Evolutionary conservation across 1,140 invertebrate species (phyloP), one percentile per base, ranked within the genome.

Genomic region (Anthonomus grandis): DNA sequence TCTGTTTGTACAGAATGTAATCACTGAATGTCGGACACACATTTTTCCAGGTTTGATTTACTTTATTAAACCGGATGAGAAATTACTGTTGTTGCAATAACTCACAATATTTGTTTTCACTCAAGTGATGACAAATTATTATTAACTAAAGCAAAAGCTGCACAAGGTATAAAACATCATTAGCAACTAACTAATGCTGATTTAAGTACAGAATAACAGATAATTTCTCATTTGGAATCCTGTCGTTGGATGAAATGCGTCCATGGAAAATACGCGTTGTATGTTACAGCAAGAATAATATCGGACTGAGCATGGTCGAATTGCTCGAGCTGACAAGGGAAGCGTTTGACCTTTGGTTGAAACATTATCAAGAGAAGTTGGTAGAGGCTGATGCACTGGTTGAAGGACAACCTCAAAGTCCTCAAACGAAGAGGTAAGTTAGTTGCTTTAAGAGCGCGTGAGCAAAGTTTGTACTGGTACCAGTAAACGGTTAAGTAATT

Each of bases 261-360:
- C 21, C 22, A 24, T 17, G 2, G 17, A 36, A 19, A 55, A 18
- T 17, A 39, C 21, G 19, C 34, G 25, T 37, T 10, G 10, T 57
- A 57, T 57, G 49, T 57, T 57, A 0, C 55, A 57, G 55, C 27
- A 37, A 31, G 24, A 57, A 49, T 39, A 21, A 41, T 44, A 48
- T 57, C 45, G 55, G 45, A 37, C 55, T 44, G 12, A 31, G 39
- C 12, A 34, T 57, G 17, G 10, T 25, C 31, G 55, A 49, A 44
- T 50, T 57, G 25, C 25, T 57, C 12, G 24, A 57, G 23, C 24
- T 57, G 34, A 44, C 23, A 10, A 49, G 23, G 21, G 24, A 2
- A 2, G 55, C 55, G 9, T 48, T 57, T 25, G 55, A 57, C 15
- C 17, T 31, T 34, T 57, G 55, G 55, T 44, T 57, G 21, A 9